Evolutionary conservation across 2,113 vertebrate species (phyloP).

Genomic region (Dascyllus trimaculatus): DNA sequence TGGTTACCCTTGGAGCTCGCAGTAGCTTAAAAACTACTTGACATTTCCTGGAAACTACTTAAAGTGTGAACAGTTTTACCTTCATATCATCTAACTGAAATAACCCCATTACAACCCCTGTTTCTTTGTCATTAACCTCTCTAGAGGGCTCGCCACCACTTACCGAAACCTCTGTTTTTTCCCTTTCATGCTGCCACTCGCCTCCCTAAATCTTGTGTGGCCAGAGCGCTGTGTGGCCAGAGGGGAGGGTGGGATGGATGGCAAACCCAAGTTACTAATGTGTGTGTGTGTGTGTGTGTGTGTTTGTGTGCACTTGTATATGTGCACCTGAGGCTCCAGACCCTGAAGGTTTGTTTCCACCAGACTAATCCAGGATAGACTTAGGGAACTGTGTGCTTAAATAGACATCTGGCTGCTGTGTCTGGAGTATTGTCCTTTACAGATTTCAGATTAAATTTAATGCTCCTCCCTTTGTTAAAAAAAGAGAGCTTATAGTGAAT

Average conservation of each 20-base stretch:
- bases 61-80: conserved; percentile 29
- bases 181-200: not conserved
- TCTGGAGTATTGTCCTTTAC: conserved; percentile 10
- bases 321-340: conserved; percentile 27
- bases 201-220: conserved; percentile 15
- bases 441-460: conserved; percentile 38
- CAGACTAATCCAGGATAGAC: conserved; percentile 39
- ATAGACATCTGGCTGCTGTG: conserved; percentile 47
- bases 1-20: not conserved
- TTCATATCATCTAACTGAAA: not conserved
- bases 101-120: conserved; percentile 3
- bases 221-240: not conserved
- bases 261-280: not conserved
- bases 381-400: conserved; percentile 17
- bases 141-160: not conserved
- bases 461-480: not conserved
- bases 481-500: conserved; percentile 1
- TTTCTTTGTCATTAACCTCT: conserved; percentile 6
- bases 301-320: not conserved
- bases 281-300: not conserved
- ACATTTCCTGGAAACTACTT: conserved; percentile 13
- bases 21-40: conserved; percentile 6
- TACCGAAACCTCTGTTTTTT: conserved; percentile 15
- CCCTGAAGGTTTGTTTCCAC: conserved; percentile 41
- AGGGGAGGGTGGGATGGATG: conserved; percentile 18